Percentiles rank a stretch among this genome's conserved stretches.
phyloP scores from a whole-genome alignment of 1,140 invertebrate genomes.

The Bombus huntii region DNA sequence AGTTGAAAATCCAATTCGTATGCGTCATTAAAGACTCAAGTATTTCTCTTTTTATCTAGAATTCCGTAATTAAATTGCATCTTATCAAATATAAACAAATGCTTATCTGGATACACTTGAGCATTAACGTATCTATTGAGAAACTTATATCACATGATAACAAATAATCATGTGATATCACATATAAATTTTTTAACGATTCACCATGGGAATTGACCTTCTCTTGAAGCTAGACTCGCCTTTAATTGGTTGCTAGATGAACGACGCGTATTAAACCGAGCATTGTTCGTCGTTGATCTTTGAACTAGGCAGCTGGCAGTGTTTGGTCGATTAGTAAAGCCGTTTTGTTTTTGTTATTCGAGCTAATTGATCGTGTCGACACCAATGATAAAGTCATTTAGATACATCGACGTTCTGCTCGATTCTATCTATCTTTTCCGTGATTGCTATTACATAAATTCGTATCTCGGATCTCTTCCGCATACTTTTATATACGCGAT shows the following conservation, averaged over 20 bases:
- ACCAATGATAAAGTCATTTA: neutral
- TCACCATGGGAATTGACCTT: neutral
- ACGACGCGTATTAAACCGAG: neutral
- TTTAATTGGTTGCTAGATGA: neutral
- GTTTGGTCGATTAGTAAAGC: neutral
- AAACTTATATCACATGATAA: neutral
- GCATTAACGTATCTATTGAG: neutral
- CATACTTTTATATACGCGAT: neutral
- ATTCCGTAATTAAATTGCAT: too few species aligned
- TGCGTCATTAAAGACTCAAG: too few species aligned
- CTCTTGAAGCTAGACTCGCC: neutral
- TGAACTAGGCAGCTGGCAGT: neutral
- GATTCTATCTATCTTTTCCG: neutral
- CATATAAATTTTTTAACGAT: neutral
- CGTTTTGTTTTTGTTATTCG: neutral
- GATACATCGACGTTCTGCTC: neutral
- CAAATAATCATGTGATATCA: too few species aligned
- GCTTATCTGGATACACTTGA: too few species aligned
- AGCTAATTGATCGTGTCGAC: neutral
- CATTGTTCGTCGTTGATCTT: conserved; percentile 17
- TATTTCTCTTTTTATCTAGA: too few species aligned
- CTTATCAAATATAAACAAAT: too few species aligned
- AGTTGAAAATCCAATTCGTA: too few species aligned
- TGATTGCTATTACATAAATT: conserved; percentile 17
- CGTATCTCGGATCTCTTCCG: neutral